phyloP scores from a whole-genome alignment of 2,113 vertebrate genomes.

The Phrynosoma platyrhinos region DNA sequence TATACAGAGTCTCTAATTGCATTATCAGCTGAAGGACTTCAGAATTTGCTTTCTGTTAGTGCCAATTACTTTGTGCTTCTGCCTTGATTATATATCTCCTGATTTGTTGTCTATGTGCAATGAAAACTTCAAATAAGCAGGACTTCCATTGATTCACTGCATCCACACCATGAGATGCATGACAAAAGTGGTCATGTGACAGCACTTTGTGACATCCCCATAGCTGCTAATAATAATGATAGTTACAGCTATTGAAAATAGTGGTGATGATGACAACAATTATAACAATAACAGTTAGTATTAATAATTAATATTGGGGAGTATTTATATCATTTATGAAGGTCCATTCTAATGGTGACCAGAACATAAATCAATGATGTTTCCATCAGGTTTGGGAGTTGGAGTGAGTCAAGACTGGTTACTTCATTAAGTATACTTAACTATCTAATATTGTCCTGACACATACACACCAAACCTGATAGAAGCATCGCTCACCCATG shows the following conservation, averaged over 20 bases:
- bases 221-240: not conserved
- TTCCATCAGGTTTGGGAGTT: too few relatives aligned
- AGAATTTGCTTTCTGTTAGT: conserved; percentile 1
- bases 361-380: too few relatives aligned
- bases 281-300: not conserved
- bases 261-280: not conserved
- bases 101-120: not conserved
- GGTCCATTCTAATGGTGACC: too few relatives aligned
- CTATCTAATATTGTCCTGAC: too few relatives aligned
- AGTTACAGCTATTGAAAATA: not conserved
- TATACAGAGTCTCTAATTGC: conserved; percentile 23
- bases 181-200: not conserved
- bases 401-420: too few relatives aligned
- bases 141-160: not conserved
- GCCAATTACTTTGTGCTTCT: not conserved
- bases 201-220: not conserved
- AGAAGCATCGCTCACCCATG: too few relatives aligned
- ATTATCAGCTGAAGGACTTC: conserved; percentile 30
- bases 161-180: not conserved
- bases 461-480: too few relatives aligned
- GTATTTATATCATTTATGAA: not conserved
- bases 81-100: not conserved
- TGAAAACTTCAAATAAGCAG: not conserved
- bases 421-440: too few relatives aligned
- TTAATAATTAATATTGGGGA: not conserved